Conservation (phyloP, 2,888 invertebrate species). For the Trilocha varians region DNA sequence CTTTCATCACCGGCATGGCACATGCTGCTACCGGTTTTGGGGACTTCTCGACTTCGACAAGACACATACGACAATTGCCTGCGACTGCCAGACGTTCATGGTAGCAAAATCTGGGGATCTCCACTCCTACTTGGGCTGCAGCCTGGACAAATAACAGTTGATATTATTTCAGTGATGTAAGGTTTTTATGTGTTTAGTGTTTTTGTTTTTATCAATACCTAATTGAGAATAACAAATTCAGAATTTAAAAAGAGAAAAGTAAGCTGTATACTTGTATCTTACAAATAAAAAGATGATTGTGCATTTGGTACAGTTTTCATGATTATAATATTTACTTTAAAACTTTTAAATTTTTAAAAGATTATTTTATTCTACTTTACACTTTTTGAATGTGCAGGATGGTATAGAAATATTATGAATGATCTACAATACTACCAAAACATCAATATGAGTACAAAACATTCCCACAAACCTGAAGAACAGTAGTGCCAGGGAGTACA, state of each 20-base stretch:
- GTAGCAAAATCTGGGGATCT: conserved; percentile 99
- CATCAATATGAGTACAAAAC: too few species aligned
- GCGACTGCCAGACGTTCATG: conserved; percentile 98
- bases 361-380: too few species aligned
- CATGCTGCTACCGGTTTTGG: conserved; percentile 99
- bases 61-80: conserved; percentile 99
- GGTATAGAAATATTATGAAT: too few species aligned
- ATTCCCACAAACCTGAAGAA: conserved; percentile 91
- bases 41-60: conserved; percentile 99
- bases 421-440: too few species aligned
- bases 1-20: conserved; percentile 99
- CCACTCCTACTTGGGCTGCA: conserved; percentile 94
- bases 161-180: not conserved
- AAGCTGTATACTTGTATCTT: too few species aligned
- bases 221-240: too few species aligned
- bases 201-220: not conserved
- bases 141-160: conserved; percentile 76
- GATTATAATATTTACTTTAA: too few species aligned
- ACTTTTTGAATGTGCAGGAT: too few species aligned
- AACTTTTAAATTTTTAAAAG: too few species aligned
- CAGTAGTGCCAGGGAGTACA: conserved; percentile 97
- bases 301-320: too few species aligned
- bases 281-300: too few species aligned
- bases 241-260: too few species aligned
- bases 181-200: not conserved